Conservation (phyloP, 1,140 invertebrate species). For the Colletes latitarsis region DNA sequence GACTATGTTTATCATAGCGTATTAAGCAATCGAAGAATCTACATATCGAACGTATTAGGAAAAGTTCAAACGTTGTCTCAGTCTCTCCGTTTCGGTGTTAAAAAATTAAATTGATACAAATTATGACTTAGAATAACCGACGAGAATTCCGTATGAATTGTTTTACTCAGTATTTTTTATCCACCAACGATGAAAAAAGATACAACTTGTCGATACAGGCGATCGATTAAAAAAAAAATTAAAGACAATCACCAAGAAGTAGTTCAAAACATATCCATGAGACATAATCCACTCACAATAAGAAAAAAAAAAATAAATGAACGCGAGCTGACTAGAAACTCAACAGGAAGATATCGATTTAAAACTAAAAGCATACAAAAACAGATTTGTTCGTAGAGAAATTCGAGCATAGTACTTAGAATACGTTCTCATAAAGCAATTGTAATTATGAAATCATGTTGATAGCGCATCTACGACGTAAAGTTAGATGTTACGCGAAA, state of each 20-base stretch:
- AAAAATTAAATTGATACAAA: not conserved
- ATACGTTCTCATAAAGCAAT: conserved; percentile 59
- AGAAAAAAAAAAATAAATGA: conserved; percentile 4
- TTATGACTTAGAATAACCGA: not conserved
- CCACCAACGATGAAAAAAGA: not conserved
- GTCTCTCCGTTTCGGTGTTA: not conserved
- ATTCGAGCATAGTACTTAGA: conserved; percentile 56
- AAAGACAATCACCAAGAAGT: conserved; percentile 67
- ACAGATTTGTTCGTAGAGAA: conserved; percentile 31
- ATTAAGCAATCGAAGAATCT: not conserved
- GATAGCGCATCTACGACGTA: conserved; percentile 54
- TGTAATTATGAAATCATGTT: conserved; percentile 58
- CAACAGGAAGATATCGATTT: conserved; percentile 18
- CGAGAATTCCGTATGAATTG: not conserved
- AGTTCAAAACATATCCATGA: conserved; percentile 67
- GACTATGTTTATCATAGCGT: not conserved
- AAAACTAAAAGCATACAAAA: conserved; percentile 7
- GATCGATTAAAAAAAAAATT: conserved; percentile 19
- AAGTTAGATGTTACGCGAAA: conserved; percentile 54
- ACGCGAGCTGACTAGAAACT: not conserved
- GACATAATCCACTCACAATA: conserved; percentile 45
- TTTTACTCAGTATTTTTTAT: conserved; percentile 25
- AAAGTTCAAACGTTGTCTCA: conserved; percentile 17
- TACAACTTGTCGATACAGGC: not conserved
- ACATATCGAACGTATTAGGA: conserved; percentile 2